Conservation (phyloP, 2,797 vertebrate genomes). For the Rhynchotus rufescens region DNA sequence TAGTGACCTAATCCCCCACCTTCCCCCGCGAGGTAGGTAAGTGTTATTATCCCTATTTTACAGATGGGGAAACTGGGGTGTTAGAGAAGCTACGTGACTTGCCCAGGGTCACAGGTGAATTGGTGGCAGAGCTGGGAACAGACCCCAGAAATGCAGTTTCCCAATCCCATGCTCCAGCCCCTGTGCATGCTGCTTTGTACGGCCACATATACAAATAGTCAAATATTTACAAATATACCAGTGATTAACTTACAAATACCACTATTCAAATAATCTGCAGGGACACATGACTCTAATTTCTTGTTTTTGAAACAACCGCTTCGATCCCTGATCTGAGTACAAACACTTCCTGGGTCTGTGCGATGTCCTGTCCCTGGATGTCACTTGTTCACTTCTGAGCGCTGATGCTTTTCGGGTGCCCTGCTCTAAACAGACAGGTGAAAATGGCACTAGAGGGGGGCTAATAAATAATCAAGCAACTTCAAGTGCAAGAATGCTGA, state of each 20-base stretch:
- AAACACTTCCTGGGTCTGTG: neutral
- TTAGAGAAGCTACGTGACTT: conserved; percentile 50
- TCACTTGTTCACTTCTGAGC: neutral
- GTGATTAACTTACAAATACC: neutral
- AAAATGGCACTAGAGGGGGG: neutral
- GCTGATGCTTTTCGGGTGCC: neutral
- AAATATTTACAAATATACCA: neutral
- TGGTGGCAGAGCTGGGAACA: conserved; percentile 2
- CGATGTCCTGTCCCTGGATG: neutral
- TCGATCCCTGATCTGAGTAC: conserved; percentile 43
- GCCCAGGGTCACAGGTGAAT: conserved; percentile 61
- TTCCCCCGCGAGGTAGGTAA: conserved; percentile 70
- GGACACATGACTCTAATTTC: neutral
- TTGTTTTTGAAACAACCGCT: conserved; percentile 4
- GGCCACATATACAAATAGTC: neutral
- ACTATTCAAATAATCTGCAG: neutral
- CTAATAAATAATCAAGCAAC: neutral
- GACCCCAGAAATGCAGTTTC: neutral
- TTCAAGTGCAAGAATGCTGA: neutral
- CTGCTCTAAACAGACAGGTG: neutral
- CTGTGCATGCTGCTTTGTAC: neutral
- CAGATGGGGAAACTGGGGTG: conserved; percentile 72
- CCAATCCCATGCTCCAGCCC: neutral
- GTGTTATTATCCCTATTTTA: conserved; percentile 71
- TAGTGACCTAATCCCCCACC: conserved; percentile 60